Evolutionary conservation across 2,113 vertebrate species (phyloP).

Genomic region (Ahaetulla prasina): DNA sequence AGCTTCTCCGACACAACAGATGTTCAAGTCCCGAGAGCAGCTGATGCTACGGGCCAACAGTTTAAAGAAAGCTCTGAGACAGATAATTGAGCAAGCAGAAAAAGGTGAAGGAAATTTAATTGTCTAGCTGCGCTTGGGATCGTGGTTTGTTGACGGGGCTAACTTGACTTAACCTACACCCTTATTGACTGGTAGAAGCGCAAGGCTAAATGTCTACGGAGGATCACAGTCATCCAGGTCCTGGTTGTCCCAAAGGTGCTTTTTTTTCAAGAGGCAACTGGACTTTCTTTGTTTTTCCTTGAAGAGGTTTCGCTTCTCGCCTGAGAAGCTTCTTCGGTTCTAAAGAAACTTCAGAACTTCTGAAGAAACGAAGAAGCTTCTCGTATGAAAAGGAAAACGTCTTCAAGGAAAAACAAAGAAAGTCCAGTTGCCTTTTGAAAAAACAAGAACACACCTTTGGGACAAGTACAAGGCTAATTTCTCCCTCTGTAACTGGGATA

Average conservation of each 20-base stretch:
- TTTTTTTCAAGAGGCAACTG: background rate
- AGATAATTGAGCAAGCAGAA: constrained; percentile 94
- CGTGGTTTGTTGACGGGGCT: background rate
- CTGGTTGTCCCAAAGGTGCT: background rate
- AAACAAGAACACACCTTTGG: background rate
- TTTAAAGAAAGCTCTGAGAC: constrained; percentile 92
- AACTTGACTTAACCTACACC: background rate
- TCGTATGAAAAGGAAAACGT: no score
- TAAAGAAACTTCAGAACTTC: no score
- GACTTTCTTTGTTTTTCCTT: background rate
- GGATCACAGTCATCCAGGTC: background rate
- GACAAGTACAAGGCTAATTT: background rate
- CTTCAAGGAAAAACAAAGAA: no score
- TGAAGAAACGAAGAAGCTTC: no score
- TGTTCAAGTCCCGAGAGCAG: constrained; percentile 82
- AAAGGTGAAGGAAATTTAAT: constrained; percentile 67
- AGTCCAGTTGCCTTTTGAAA: no score
- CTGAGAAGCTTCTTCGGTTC: no score
- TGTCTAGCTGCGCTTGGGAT: background rate
- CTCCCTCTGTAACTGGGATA: background rate
- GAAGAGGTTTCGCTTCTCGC: no score
- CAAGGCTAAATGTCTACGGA: background rate
- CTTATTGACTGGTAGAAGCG: background rate
- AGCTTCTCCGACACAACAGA: constrained; percentile 73
- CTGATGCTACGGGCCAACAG: constrained; percentile 94